Percentiles rank a stretch among this genome's conserved stretches.
phyloP scores from a whole-genome alignment of 2,888 invertebrate genomes.

The Thelaira solivaga region DNA sequence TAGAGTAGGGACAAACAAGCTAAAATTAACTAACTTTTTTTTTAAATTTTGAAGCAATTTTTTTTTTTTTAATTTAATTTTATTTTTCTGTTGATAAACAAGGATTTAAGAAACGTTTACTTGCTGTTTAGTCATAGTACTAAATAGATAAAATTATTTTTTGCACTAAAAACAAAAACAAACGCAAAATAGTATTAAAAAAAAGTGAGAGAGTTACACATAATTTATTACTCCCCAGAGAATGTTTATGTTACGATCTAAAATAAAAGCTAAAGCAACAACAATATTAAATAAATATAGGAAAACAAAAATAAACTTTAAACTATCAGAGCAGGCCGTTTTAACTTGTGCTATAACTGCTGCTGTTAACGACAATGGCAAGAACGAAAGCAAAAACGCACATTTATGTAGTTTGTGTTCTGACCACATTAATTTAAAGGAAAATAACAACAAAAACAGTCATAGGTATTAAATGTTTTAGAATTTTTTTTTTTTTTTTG shows the following conservation, averaged over 20 bases:
- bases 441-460: constrained; percentile 37
- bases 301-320: background rate
- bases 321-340: constrained; percentile 3
- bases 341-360: constrained; percentile 29
- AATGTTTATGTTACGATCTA: constrained; percentile 63
- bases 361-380: constrained; percentile 1
- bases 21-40: background rate
- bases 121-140: constrained; percentile 55
- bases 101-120: constrained; percentile 30
- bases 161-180: constrained; percentile 39
- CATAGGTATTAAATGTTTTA: constrained; percentile 51
- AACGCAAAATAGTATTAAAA: constrained; percentile 38
- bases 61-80: background rate
- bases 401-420: constrained; percentile 49
- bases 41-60: too few species aligned
- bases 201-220: constrained; percentile 59
- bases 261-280: constrained; percentile 45
- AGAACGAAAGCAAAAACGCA: constrained; percentile 37
- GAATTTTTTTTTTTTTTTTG: constrained; percentile 6
- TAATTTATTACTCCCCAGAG: constrained; percentile 65
- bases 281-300: constrained; percentile 50
- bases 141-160: constrained; percentile 56
- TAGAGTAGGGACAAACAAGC: background rate
- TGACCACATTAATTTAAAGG: constrained; percentile 54
- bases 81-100: background rate